Evolutionary conservation across 2,797 vertebrate species (phyloP).

Genomic region (Lepidocolaptes lacrymiger): DNA sequence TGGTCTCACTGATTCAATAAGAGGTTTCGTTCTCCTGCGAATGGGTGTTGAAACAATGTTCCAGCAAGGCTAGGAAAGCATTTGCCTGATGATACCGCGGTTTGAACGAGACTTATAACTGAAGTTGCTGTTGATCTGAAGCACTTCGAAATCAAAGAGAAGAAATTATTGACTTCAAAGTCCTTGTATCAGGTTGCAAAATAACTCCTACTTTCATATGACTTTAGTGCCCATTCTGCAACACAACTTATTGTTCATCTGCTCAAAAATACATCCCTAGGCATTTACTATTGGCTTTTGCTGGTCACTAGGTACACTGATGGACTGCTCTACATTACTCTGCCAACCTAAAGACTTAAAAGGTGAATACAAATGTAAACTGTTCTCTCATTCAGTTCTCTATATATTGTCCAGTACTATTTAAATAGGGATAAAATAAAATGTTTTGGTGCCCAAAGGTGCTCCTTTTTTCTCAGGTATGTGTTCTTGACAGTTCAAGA

Average conservation of each 20-base stretch:
- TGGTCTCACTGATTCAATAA: neutral
- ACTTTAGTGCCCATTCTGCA: neutral
- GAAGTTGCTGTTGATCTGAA: neutral
- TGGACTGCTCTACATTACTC: neutral
- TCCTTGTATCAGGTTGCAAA: neutral
- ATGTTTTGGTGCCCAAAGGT: neutral
- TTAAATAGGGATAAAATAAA: neutral
- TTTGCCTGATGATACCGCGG: neutral
- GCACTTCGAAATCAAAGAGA: neutral
- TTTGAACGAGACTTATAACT: neutral
- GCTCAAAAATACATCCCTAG: neutral
- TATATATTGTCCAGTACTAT: neutral
- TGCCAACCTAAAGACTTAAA: neutral
- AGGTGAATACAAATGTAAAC: neutral
- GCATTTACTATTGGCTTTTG: neutral
- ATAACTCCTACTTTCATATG: neutral
- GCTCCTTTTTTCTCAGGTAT: neutral
- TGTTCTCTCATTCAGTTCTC: neutral
- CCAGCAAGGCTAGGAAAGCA: neutral
- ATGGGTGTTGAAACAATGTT: neutral
- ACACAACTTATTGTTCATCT: neutral
- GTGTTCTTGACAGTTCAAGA: neutral
- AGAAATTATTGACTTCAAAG: neutral
- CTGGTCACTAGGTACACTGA: neutral
- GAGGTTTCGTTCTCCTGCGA: conserved; percentile 1